Evolutionary conservation across 2,888 invertebrate species (phyloP).

Genomic region (Zaprionus bogoriensis): DNA sequence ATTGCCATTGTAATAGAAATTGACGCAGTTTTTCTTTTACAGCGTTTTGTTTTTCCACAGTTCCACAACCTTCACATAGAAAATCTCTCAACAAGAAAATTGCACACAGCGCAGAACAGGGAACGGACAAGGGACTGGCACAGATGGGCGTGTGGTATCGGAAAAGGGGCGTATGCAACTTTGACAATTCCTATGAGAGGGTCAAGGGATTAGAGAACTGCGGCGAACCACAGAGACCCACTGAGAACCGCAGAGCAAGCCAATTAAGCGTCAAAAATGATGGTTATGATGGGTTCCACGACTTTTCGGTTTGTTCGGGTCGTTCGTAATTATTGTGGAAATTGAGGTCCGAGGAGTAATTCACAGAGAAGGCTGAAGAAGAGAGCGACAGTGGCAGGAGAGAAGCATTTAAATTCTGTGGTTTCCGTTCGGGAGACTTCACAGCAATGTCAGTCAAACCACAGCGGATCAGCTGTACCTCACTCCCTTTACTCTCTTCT

Average conservation of each 20-base stretch:
- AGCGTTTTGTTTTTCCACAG: slow-evolving; percentile 29
- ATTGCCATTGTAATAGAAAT: slow-evolving; percentile 73
- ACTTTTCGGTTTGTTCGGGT: slow-evolving; percentile 13
- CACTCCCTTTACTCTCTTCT: background rate
- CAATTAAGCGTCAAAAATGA: slow-evolving; percentile 57
- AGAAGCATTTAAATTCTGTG: slow-evolving; percentile 47
- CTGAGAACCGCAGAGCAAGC: slow-evolving; percentile 22
- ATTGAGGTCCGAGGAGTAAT: slow-evolving; percentile 52
- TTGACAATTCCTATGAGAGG: slow-evolving; percentile 54
- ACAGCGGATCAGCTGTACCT: slow-evolving; percentile 23
- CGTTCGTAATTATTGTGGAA: slow-evolving; percentile 59
- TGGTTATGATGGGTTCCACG: slow-evolving; percentile 36
- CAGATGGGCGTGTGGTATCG: slow-evolving; percentile 25
- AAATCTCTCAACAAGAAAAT: slow-evolving; percentile 82
- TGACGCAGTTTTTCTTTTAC: slow-evolving; percentile 50
- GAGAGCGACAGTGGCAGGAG: slow-evolving; percentile 5
- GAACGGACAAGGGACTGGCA: background rate
- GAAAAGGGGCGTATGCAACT: slow-evolving; percentile 36
- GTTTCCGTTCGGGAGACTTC: slow-evolving; percentile 52
- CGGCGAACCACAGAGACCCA: slow-evolving; percentile 45
- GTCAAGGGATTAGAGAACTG: slow-evolving; percentile 59
- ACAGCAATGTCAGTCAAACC: slow-evolving; percentile 6
- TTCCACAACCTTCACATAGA: slow-evolving; percentile 80
- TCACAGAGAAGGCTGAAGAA: slow-evolving; percentile 9
- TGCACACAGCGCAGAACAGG: slow-evolving; percentile 44